Evolutionary conservation across 2,113 vertebrate species (phyloP), one percentile per base, ranked within the genome.

Genomic region (Calyptommatus sinebrachiatus): DNA sequence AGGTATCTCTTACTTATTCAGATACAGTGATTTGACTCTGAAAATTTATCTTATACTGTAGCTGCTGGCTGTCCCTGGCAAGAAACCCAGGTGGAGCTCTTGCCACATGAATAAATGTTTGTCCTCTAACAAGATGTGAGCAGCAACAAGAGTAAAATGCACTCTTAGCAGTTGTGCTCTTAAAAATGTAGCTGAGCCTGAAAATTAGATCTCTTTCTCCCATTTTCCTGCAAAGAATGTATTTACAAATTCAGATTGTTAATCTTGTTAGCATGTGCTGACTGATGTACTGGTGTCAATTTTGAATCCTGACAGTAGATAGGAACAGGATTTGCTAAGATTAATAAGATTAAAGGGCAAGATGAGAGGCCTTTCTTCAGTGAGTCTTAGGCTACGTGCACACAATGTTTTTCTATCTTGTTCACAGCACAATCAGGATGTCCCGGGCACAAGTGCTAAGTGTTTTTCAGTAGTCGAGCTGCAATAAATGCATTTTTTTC

Each of bases 51-150:
- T 24, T 71, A 20, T 79, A 41, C 35, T 41, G 5, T 41, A 5
- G 68, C 24, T 63, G 70, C 67, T 24, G 22, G 61, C 76, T 79
- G 61, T 70, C 16, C 87, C 70, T 0, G 1, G 45, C 3, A 0
- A 53, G 28, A 63, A 84, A 35, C 21, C 1, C 29, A 67, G 72
- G 76, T 76, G 78, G 80, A 84, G 85, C 87, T 77, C 84, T 87
- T 81, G 72, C 62, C 72, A 73, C 1, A 5, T 76, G 71, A 50
- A 76, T 79, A 35, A 16, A 9, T 69, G 76, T 75, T 62, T 53
- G 31, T n/a, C 24, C 14, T 45, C 71, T 57, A 29, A 63, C 66
- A 18, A 60, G 77, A 20, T 11, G 50, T 2, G 29, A 7, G 50
- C 12, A 31, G 11, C n/a, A 26, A 9, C 20, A 50, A 41, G 31